phyloP scores from a whole-genome alignment of 2,113 vertebrate genomes.

The Tauraco erythrolophus region DNA sequence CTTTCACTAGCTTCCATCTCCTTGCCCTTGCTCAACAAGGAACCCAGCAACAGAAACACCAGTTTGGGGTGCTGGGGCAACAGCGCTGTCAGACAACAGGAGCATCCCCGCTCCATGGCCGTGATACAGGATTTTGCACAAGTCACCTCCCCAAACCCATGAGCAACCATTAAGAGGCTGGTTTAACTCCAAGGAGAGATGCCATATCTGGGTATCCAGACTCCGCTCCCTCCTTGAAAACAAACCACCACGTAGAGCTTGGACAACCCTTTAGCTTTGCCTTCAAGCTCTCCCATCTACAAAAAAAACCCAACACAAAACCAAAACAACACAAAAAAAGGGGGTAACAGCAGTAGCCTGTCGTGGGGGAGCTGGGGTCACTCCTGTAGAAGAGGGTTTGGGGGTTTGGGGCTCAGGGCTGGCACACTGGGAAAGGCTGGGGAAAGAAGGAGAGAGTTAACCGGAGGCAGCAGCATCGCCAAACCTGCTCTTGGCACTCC shows the following conservation, averaged over 20 bases:
- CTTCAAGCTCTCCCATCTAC: background rate
- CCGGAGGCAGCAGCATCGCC: background rate
- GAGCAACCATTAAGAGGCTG: background rate
- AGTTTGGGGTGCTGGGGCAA: background rate
- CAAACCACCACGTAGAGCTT: fast-evolving
- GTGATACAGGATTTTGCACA: background rate
- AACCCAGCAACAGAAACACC: background rate
- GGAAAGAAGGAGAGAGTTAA: background rate
- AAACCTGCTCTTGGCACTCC: conserved; percentile 94
- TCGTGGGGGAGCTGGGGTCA: fast-evolving
- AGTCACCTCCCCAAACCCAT: background rate
- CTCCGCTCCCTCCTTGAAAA: background rate
- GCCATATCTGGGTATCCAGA: background rate
- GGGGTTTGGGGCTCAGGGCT: background rate
- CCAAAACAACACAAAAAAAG: too few species aligned
- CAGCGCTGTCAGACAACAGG: fast-evolving
- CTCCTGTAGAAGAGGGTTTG: background rate
- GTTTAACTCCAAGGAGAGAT: background rate
- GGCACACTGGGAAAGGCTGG: fast-evolving
- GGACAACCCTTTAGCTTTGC: background rate
- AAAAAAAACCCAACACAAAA: background rate
- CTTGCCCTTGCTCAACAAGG: background rate
- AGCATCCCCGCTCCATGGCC: background rate
- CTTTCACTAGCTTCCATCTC: background rate
- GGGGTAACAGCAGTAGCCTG: background rate